A percentile compares a stretch with the other conserved stretches of the same genome.
phyloP scores from a whole-genome alignment of 2,113 vertebrate genomes.

The Lycaon pictus region DNA sequence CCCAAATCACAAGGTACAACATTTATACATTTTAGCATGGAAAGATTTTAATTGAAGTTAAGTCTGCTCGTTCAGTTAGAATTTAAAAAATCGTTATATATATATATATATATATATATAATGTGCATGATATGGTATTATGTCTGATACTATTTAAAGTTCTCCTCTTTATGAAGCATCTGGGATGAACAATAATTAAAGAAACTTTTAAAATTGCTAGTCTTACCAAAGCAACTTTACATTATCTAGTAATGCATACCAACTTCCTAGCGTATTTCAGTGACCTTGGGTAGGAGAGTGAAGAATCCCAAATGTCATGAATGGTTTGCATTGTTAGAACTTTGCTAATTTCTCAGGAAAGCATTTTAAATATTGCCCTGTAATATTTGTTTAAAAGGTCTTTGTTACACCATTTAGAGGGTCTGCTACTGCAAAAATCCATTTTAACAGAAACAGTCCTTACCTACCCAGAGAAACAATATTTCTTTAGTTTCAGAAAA shows the following conservation, averaged over 20 bases:
- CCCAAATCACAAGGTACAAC: neutral
- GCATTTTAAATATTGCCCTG: neutral
- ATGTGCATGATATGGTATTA: neutral
- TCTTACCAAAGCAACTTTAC: neutral
- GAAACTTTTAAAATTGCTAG: neutral
- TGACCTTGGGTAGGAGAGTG: neutral
- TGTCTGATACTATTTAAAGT: neutral
- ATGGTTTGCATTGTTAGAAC: conserved; percentile 65
- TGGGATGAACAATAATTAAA: neutral
- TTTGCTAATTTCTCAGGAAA: conserved; percentile 60
- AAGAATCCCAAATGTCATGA: neutral
- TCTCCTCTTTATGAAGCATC: neutral
- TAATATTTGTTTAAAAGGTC: neutral
- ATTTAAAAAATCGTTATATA: neutral
- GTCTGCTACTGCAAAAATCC: conserved; percentile 56
- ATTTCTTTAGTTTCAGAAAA: conserved; percentile 25
- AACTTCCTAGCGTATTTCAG: neutral
- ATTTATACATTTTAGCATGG: neutral
- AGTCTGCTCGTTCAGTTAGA: neutral
- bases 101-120: rapidly evolving
- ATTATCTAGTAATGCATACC: neutral
- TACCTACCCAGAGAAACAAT: neutral
- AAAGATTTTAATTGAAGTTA: neutral
- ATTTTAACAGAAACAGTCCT: conserved; percentile 31
- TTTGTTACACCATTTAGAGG: neutral